Evolutionary conservation across 2,888 invertebrate genomes (phyloP).

Genomic region (Drosophila neonasuta): DNA sequence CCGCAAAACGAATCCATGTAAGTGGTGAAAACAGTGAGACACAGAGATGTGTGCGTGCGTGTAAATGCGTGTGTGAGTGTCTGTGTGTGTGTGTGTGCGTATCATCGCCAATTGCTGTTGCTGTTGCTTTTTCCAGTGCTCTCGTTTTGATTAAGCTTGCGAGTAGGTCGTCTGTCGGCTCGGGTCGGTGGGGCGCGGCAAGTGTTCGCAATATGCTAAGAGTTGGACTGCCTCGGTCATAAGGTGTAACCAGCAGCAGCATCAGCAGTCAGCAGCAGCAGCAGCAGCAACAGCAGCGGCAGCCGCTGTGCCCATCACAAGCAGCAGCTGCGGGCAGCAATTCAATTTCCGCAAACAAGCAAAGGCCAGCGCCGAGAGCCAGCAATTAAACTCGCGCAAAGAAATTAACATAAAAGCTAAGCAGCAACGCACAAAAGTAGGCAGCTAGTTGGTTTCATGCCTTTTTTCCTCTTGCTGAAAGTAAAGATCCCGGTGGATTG

Average conservation of each 20-base stretch:
- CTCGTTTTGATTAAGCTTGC: slow-evolving; percentile 76
- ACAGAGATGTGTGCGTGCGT: background rate
- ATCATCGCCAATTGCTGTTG: slow-evolving; percentile 12
- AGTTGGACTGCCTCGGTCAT: slow-evolving; percentile 52
- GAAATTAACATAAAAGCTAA: slow-evolving; percentile 68
- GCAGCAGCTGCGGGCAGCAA: slow-evolving; percentile 47
- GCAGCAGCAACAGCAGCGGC: slow-evolving; percentile 20
- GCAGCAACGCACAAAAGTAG: slow-evolving; percentile 63
- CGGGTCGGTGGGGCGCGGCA: slow-evolving; percentile 65
- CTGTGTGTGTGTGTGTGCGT: slow-evolving; percentile 13
- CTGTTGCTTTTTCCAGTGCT: slow-evolving; percentile 66
- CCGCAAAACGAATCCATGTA: slow-evolving; percentile 42
- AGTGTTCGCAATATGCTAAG: slow-evolving; percentile 64
- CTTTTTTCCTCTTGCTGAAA: slow-evolving; percentile 24
- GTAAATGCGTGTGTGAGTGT: background rate
- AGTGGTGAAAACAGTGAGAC: slow-evolving; percentile 29
- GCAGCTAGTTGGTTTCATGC: slow-evolving; percentile 49
- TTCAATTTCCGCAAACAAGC: slow-evolving; percentile 72
- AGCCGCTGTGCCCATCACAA: slow-evolving; percentile 15
- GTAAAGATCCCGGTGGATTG: slow-evolving; percentile 40
- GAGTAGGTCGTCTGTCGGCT: slow-evolving; percentile 54
- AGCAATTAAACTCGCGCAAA: slow-evolving; percentile 68
- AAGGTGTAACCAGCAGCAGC: slow-evolving; percentile 54
- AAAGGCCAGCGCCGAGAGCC: slow-evolving; percentile 50
- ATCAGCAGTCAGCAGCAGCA: slow-evolving; percentile 27